Conservation (phyloP, 1,140 invertebrate genomes). For the Asbolus verrucosus region DNA sequence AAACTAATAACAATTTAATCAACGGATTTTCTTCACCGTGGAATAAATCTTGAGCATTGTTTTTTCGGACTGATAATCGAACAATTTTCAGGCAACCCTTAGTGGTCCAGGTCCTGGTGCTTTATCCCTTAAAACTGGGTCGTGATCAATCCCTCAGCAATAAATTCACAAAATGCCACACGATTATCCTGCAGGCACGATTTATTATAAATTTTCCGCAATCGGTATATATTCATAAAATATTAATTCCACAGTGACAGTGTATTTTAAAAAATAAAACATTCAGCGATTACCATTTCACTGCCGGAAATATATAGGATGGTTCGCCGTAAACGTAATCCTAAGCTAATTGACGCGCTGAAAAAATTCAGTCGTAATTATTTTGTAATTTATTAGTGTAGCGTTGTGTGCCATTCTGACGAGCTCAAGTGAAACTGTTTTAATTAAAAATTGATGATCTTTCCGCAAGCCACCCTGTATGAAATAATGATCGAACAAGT, state of each 20-base stretch:
- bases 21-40: constrained; percentile 5
- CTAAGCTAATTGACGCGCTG: too few relatives aligned
- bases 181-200: constrained; percentile 12
- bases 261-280: constrained; percentile 22
- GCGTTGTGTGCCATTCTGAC: too few relatives aligned
- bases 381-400: too few relatives aligned
- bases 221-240: constrained; percentile 14
- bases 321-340: too few relatives aligned
- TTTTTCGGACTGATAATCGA: constrained; percentile 1
- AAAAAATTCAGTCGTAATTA: too few relatives aligned
- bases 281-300: constrained; percentile 21
- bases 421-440: too few relatives aligned
- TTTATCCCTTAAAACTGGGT: constrained; percentile 5
- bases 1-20: not conserved
- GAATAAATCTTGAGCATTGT: not conserved
- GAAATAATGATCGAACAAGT: not conserved
- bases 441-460: too few relatives aligned
- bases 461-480: too few relatives aligned
- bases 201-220: constrained; percentile 12
- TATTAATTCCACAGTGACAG: constrained; percentile 22
- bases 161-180: not conserved
- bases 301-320: constrained; percentile 18
- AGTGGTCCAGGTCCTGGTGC: not conserved
- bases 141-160: not conserved
- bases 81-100: constrained; percentile 16